Conservation (phyloP, 2,888 invertebrate species). For the Dioctria linearis region DNA sequence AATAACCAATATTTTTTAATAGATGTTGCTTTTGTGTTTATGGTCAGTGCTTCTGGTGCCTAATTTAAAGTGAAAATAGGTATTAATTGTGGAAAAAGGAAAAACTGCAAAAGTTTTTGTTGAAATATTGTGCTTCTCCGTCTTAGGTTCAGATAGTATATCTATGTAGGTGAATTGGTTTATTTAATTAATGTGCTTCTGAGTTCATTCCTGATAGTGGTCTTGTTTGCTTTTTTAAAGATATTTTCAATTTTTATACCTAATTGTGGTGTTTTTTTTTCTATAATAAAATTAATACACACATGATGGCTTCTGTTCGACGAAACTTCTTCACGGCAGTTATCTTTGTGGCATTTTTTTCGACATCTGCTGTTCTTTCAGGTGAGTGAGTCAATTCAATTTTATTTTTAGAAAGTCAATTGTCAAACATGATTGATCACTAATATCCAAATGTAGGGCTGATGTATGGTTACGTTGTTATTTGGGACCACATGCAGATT, state of each 20-base stretch:
- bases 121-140: not conserved
- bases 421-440: conserved; percentile 31
- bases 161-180: too few species aligned
- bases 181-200: too few species aligned
- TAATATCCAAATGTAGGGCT: too few species aligned
- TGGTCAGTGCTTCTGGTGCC: not conserved
- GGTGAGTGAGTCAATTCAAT: conserved; percentile 26
- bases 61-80: not conserved
- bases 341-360: conserved; percentile 8
- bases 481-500: too few species aligned
- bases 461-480: too few species aligned
- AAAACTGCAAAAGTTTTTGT: not conserved
- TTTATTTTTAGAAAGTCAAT: conserved; percentile 15
- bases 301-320: conserved; percentile 13
- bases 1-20: not conserved
- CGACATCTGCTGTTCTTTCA: conserved; percentile 26
- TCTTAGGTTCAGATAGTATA: too few species aligned
- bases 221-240: too few species aligned
- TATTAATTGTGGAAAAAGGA: not conserved
- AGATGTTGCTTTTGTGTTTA: not conserved
- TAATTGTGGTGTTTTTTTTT: too few species aligned
- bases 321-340: not conserved
- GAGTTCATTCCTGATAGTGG: too few species aligned
- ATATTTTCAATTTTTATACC: too few species aligned
- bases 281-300: too few species aligned